phyloP scores from a whole-genome alignment of 2,888 invertebrate genomes.

The Brachylomia viminalis region DNA sequence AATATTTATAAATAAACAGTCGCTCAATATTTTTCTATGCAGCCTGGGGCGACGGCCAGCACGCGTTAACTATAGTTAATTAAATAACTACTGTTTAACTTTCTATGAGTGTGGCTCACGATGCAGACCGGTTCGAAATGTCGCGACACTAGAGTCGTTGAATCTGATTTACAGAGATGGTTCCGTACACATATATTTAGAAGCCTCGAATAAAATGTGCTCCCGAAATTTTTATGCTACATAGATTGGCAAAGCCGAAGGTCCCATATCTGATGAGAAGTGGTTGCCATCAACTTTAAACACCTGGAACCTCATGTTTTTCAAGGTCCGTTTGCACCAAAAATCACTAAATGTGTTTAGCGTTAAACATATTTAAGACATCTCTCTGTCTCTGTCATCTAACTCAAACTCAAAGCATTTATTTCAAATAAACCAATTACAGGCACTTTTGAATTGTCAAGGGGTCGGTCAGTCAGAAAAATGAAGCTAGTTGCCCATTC shows the following conservation, averaged over 20 bases:
- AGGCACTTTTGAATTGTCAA: too few species aligned
- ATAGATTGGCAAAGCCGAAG: neutral
- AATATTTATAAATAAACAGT: conserved; percentile 46
- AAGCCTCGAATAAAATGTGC: neutral
- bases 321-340: neutral
- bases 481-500: too few species aligned
- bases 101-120: conserved; percentile 64
- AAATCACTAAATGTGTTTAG: neutral
- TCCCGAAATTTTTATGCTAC: neutral
- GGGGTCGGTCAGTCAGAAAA: too few species aligned
- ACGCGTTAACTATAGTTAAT: conserved; percentile 65
- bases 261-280: neutral
- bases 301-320: too few species aligned
- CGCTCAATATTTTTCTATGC: conserved; percentile 34
- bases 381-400: neutral
- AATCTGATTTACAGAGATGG: conserved; percentile 31
- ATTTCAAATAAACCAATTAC: too few species aligned
- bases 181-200: conserved; percentile 43
- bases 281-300: neutral
- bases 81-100: conserved; percentile 65
- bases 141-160: conserved; percentile 15
- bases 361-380: neutral
- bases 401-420: too few species aligned
- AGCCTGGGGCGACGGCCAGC: conserved; percentile 55
- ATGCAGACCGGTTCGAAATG: conserved; percentile 62